phyloP scores from a whole-genome alignment of 2,888 invertebrate genomes.

The Phlogophora meticulosa region DNA sequence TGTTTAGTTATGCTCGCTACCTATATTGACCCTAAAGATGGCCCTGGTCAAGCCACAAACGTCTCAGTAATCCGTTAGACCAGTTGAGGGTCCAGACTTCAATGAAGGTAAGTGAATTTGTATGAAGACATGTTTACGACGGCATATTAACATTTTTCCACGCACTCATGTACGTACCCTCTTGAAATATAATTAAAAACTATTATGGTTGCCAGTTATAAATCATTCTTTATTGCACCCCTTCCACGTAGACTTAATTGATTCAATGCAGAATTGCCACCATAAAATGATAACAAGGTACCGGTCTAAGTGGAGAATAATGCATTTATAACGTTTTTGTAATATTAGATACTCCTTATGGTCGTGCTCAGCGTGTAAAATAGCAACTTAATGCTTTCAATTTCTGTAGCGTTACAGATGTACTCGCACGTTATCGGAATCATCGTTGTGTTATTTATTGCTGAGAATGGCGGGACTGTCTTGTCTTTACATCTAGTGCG shows the following conservation, averaged over 20 bases:
- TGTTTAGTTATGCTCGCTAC: slow-evolving; percentile 6
- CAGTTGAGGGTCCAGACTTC: slow-evolving; percentile 31
- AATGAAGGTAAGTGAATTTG: slow-evolving; percentile 38
- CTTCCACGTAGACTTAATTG: slow-evolving; percentile 83
- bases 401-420: slow-evolving; percentile 42
- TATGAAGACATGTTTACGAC: slow-evolving; percentile 48
- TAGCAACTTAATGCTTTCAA: slow-evolving; percentile 43
- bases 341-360: slow-evolving; percentile 39
- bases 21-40: too few species aligned
- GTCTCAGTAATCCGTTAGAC: slow-evolving; percentile 14
- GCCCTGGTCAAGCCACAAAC: too few species aligned
- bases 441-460: slow-evolving; percentile 40
- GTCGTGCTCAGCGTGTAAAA: slow-evolving; percentile 38
- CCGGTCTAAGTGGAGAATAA: slow-evolving; percentile 66
- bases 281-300: slow-evolving; percentile 84
- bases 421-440: slow-evolving; percentile 31
- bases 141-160: slow-evolving; percentile 56
- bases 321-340: slow-evolving; percentile 64
- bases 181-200: slow-evolving; percentile 86
- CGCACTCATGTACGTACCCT: slow-evolving; percentile 66
- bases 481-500: slow-evolving; percentile 27
- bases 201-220: slow-evolving; percentile 82
- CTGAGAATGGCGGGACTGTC: slow-evolving; percentile 1
- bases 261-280: slow-evolving; percentile 81
- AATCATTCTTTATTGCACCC: slow-evolving; percentile 87